Conservation (phyloP, 1,140 invertebrate species). For the Drosophila sp. region DNA sequence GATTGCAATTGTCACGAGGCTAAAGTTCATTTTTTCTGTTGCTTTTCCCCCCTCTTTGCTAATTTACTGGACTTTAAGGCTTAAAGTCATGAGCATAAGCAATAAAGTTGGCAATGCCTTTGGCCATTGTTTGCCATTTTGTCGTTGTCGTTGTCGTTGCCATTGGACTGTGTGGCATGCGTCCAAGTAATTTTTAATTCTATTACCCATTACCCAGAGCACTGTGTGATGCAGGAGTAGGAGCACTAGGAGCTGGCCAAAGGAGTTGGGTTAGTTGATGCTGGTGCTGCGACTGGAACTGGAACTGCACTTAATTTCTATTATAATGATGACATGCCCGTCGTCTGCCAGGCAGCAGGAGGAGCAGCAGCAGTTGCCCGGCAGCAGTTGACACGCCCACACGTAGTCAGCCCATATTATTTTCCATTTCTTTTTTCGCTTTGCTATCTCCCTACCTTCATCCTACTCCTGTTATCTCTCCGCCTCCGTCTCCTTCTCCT, state of each 20-base stretch:
- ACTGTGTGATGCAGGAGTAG: background rate
- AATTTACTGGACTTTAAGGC: constrained; percentile 27
- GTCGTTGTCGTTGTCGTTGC: constrained; percentile 23
- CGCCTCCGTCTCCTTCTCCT: constrained; percentile 2
- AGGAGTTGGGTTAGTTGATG: constrained; percentile 12
- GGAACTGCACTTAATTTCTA: constrained; percentile 63
- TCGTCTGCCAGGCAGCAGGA: constrained; percentile 43
- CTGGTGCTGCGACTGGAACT: constrained; percentile 29
- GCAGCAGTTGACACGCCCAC: constrained; percentile 48
- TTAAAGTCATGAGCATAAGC: constrained; percentile 22
- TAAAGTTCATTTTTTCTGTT: constrained; percentile 3
- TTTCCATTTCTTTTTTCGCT: constrained; percentile 30
- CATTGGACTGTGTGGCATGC: constrained; percentile 44
- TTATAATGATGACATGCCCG: constrained; percentile 65
- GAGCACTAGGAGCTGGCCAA: constrained; percentile 21
- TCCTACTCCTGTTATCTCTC: constrained; percentile 11
- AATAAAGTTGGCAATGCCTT: constrained; percentile 43
- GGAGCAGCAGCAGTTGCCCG: constrained; percentile 20
- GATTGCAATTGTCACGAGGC: constrained; percentile 19
- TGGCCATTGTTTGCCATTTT: constrained; percentile 55
- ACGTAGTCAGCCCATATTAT: constrained; percentile 46
- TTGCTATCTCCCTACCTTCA: constrained; percentile 13
- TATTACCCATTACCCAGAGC: constrained; percentile 59
- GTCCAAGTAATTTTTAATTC: constrained; percentile 70
- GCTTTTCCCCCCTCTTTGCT: background rate